Percentiles rank a stretch among this genome's conserved stretches.
phyloP scores from a whole-genome alignment of 2,797 vertebrate genomes.

The Coregonus ussuriensis region DNA sequence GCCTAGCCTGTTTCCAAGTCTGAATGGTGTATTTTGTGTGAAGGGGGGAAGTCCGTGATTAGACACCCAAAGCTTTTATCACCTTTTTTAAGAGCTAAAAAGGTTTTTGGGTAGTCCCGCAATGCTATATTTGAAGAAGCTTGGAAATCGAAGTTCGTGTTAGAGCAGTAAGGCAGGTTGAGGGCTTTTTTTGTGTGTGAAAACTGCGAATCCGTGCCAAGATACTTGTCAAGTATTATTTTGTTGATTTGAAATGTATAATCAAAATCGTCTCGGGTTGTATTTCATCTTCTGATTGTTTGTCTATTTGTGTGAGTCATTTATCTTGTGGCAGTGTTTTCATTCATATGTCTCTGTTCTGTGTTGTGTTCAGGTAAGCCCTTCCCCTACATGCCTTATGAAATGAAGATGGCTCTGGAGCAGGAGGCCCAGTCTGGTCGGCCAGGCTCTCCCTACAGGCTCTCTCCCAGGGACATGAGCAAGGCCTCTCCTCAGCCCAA shows the following conservation, averaged over 20 bases:
- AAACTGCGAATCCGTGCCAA: neutral
- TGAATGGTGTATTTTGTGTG: slow-evolving; percentile 34
- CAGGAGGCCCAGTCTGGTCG: slow-evolving; percentile 85
- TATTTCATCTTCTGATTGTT: neutral
- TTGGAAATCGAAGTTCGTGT: neutral
- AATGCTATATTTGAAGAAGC: neutral
- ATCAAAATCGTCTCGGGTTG: neutral
- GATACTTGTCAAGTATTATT: neutral
- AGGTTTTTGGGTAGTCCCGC: neutral
- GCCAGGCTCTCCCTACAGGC: slow-evolving; percentile 86
- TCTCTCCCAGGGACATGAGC: slow-evolving; percentile 85
- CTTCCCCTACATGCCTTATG: slow-evolving; percentile 85
- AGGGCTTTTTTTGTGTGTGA: neutral
- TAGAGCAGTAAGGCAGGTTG: neutral
- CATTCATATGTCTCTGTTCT: slow-evolving; percentile 22
- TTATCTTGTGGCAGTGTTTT: neutral
- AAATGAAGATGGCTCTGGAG: slow-evolving; percentile 85
- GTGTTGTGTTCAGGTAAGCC: slow-evolving; percentile 82
- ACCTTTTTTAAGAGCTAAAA: slow-evolving; percentile 39
- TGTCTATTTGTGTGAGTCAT: neutral
- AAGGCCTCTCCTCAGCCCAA: slow-evolving; percentile 82
- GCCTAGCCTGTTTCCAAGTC: slow-evolving; percentile 20
- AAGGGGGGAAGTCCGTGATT: slow-evolving; percentile 16
- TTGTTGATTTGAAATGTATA: neutral
- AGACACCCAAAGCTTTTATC: slow-evolving; percentile 59